A percentile compares a stretch with the other conserved stretches of the same genome.
Conservation (phyloP, 2,113 vertebrate species). For the Tyto alba region DNA sequence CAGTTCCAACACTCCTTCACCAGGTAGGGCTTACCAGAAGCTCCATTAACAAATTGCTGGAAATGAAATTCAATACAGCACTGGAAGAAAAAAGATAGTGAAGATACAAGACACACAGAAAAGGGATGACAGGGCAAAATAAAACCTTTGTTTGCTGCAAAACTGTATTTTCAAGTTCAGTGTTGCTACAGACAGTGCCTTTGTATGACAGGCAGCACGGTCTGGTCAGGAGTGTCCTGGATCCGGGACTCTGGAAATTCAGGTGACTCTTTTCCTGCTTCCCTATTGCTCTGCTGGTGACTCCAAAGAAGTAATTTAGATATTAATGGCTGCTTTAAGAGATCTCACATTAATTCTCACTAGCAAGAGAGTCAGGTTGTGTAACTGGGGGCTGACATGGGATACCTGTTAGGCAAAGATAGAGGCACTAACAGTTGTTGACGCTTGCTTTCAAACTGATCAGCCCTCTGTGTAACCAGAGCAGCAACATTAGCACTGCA, state of each 20-base stretch:
- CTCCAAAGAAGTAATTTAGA: neutral
- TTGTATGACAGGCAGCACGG: neutral
- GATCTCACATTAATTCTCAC: neutral
- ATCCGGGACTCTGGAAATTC: neutral
- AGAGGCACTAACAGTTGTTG: constrained; percentile 11
- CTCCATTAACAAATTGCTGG: neutral
- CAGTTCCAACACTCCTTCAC: neutral
- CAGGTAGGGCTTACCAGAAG: neutral
- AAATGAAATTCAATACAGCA: constrained; percentile 1
- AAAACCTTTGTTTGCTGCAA: neutral
- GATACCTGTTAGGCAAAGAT: neutral
- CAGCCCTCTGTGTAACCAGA: neutral
- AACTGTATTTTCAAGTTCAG: neutral
- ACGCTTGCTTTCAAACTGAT: constrained; percentile 31
- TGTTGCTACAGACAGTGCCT: neutral
- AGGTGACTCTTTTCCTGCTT: neutral
- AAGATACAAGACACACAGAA: neutral
- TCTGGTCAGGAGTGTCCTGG: neutral
- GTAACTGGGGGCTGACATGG: neutral
- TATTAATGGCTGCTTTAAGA: neutral
- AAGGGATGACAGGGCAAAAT: neutral
- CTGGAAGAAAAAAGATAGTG: neutral
- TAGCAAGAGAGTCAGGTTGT: neutral
- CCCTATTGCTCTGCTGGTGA: neutral
- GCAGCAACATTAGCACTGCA: neutral